phyloP scores from a whole-genome alignment of 2,797 vertebrate species.

The Avahi laniger region DNA sequence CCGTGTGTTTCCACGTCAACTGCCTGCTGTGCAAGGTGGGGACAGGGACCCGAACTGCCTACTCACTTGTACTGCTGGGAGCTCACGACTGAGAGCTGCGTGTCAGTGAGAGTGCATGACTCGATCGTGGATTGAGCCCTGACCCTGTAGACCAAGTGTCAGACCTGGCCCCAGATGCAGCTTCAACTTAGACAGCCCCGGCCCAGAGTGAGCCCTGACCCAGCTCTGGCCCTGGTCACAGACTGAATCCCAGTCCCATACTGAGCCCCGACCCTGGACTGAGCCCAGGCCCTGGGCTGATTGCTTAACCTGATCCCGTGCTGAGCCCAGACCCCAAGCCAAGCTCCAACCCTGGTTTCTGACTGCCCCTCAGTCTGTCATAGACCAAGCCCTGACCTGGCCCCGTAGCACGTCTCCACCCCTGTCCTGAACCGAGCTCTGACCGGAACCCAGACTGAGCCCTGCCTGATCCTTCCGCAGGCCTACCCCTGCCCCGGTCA shows the following conservation, averaged over 20 bases:
- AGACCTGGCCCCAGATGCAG: neutral
- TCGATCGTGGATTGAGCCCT: neutral
- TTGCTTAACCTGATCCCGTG: neutral
- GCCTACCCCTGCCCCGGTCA: accelerated
- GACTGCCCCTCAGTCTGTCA: neutral
- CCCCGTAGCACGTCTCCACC: neutral
- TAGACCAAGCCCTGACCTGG: no score
- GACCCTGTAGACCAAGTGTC: neutral
- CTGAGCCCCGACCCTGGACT: neutral
- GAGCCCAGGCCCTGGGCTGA: neutral
- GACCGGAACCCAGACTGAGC: neutral
- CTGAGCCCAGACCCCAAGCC: neutral
- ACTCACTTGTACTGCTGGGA: neutral
- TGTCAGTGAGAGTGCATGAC: accelerated
- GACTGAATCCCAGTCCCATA: neutral
- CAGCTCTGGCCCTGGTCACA: neutral
- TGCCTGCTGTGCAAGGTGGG: slow-evolving; percentile 93
- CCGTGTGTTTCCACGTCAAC: slow-evolving; percentile 87
- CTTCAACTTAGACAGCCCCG: neutral
- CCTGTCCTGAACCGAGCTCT: neutral
- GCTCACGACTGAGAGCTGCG: neutral
- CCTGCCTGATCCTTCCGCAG: neutral
- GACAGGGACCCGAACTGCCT: accelerated
- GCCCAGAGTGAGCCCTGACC: neutral
- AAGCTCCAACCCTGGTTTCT: neutral